phyloP scores from a whole-genome alignment of 1,140 invertebrate species.

The Polyergus mexicanus region DNA sequence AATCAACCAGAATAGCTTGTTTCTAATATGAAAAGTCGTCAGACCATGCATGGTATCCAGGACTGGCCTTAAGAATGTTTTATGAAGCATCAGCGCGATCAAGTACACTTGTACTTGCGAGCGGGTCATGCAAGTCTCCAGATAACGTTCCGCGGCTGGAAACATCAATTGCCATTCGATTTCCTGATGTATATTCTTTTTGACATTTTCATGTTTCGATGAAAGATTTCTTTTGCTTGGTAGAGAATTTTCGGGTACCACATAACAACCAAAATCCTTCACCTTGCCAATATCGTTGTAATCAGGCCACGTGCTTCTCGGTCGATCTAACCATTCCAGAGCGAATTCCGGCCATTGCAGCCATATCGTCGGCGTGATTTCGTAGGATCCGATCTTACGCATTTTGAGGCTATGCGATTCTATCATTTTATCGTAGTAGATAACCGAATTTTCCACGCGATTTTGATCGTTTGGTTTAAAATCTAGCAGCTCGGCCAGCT shows the following conservation, averaged over 20 bases:
- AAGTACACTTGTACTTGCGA: constrained; percentile 90
- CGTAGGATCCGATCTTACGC: constrained; percentile 85
- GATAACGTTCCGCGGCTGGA: constrained; percentile 90
- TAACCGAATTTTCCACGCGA: constrained; percentile 87
- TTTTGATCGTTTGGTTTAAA: constrained; percentile 85
- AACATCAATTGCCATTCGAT: constrained; percentile 92
- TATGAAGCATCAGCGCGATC: constrained; percentile 89
- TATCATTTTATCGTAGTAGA: constrained; percentile 87
- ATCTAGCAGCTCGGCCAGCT: constrained; percentile 86
- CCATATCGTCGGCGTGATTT: constrained; percentile 89
- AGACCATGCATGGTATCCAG: constrained; percentile 87
- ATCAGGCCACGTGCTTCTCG: constrained; percentile 89
- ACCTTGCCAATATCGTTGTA: constrained; percentile 89
- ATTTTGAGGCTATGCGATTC: constrained; percentile 66
- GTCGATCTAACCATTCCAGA: constrained; percentile 88
- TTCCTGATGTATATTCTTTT: constrained; percentile 87
- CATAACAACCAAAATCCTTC: constrained; percentile 89
- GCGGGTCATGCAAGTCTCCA: constrained; percentile 90
- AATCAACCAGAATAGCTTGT: constrained; percentile 92
- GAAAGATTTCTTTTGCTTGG: constrained; percentile 84
- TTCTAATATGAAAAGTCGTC: constrained; percentile 90
- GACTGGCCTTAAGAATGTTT: constrained; percentile 89
- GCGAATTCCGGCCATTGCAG: constrained; percentile 90
- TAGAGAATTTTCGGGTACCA: constrained; percentile 90
- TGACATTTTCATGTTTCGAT: not conserved